Base-by-base conservation (phyloP, 2,797 vertebrate species). In the Microchirus variegatus region DNA sequence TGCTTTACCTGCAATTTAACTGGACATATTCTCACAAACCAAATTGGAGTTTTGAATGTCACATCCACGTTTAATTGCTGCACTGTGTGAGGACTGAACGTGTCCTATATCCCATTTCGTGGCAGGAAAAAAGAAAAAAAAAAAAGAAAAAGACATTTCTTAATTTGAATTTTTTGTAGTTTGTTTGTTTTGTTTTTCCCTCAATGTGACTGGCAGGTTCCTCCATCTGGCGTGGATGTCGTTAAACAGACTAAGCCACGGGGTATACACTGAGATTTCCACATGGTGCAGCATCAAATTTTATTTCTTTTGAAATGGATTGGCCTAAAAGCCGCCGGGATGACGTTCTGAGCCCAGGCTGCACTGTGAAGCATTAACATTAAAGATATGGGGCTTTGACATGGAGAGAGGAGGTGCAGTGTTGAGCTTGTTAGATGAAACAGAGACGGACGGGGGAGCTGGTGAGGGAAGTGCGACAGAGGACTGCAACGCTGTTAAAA, bases 221-320 rank as follows among this genome's bases (percentile, higher is more conserved):
- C 62, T 81, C 80, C 66, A 74, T 81, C 75, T 81, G 74, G 55
- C 50, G 14, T 45, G 53, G 67, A 81, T 60, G 69, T 56, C 16
- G 36, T 74, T 70, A 75, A 80, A 78, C 63, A 83, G 75, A 55
- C 59, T 12, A 14, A 59, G 73, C 66, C 46, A 12, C 43, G 11
- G 70, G 67, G 62, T 73, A 54, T 74, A 76, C 9, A 43, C 49
- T 26, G 42, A 63, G 49, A 67, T 66, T 73, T 68, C 52, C 19
- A 61, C 65, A 59, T 38, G 8, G 31, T 43, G 54, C 65, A 2
- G 47, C 47, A 59, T 42, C 18, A 58, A 68, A 74, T 72, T 48
- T 22, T 36, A 46, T 70, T 65, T 61, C 16, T 67, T 61, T 59
- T 44, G 40, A 22, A 42, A 59, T 9, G 38, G 15, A 46, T 9